Percentiles rank a stretch among this genome's conserved stretches.
Evolutionary conservation across 2,888 invertebrate genomes (phyloP).

Genomic region (Thymelicus sylvestris): DNA sequence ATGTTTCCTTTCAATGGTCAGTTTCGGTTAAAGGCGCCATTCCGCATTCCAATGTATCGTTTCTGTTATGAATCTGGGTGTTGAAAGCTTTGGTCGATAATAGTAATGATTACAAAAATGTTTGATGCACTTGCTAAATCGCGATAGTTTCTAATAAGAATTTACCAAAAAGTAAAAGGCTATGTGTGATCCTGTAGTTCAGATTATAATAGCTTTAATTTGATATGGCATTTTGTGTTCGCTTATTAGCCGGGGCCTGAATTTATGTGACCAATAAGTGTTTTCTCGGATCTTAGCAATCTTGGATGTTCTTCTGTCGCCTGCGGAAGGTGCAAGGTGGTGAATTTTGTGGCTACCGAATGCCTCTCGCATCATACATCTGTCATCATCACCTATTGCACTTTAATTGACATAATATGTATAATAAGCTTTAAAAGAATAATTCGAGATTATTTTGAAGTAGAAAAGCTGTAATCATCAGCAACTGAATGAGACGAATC

Average conservation of each 20-base stretch:
- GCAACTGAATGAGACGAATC: constrained; percentile 5
- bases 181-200: neutral
- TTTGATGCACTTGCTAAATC: neutral
- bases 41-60: constrained; percentile 54
- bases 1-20: constrained; percentile 4
- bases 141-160: neutral
- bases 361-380: too few species aligned
- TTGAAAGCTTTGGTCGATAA: constrained; percentile 60
- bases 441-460: neutral
- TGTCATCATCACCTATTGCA: too few species aligned
- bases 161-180: neutral
- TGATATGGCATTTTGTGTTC: too few species aligned
- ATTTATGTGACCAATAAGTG: too few species aligned
- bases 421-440: too few species aligned
- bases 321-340: too few species aligned
- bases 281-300: too few species aligned
- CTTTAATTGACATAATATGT: too few species aligned
- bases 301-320: too few species aligned
- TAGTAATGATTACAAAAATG: constrained; percentile 56
- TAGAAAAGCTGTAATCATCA: neutral
- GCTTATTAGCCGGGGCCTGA: too few species aligned
- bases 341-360: too few species aligned
- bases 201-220: neutral
- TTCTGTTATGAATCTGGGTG: constrained; percentile 56
- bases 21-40: constrained; percentile 40